Evolutionary conservation across 2,113 vertebrate species (phyloP).

Genomic region (Mesocricetus auratus): DNA sequence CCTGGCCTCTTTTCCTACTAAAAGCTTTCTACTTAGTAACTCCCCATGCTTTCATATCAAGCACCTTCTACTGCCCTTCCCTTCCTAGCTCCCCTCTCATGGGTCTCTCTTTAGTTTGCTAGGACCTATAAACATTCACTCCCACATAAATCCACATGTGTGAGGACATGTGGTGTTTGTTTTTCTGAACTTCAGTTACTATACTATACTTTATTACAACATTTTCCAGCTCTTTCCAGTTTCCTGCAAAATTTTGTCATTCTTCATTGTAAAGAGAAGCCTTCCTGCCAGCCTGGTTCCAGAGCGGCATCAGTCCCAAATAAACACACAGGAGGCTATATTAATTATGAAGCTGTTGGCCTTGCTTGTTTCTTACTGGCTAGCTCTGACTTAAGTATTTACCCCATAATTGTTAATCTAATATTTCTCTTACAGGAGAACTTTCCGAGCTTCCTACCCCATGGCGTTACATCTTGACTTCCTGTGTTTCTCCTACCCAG

Average conservation of each 20-base stretch:
- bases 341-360: no score
- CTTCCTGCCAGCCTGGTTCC: no score
- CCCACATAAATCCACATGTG: not conserved
- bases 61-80: not conserved
- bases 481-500: no score
- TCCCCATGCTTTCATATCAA: not conserved
- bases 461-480: no score
- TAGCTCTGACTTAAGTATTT: no score
- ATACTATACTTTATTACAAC: not conserved
- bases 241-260: not conserved
- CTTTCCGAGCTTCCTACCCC: no score
- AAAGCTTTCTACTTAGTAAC: not conserved
- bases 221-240: not conserved
- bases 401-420: no score
- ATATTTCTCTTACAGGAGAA: no score
- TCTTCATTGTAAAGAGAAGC: no score
- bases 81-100: not conserved
- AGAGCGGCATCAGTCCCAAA: no score
- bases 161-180: not conserved
- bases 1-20: fast-evolving
- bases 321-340: no score
- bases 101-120: not conserved
- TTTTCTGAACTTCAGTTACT: not conserved
- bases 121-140: not conserved
- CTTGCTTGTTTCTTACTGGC: no score